These are phyloP conservation scores for Pyrgilauda ruficollis DNA, from an alignment of 2,113 vertebrate species.

Conservation along the genomic window DNA sequence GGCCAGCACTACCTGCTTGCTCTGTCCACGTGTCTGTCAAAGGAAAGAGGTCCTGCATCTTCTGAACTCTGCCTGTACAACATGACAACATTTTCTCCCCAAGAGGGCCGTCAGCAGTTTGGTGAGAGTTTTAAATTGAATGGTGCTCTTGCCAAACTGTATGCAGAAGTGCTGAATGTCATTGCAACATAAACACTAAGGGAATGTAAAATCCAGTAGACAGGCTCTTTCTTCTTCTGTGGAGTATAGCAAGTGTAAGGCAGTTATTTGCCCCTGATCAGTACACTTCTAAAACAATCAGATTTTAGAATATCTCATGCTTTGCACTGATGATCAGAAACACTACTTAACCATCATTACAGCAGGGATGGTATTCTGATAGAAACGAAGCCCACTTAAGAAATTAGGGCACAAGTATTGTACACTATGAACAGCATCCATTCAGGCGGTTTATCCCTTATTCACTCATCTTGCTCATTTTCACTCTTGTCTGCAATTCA, in stretches of 20 bases:
- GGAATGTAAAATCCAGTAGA: not conserved
- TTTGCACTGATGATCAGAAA: not conserved
- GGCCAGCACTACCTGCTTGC: not conserved
- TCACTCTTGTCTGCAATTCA: not conserved
- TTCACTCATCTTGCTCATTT: not conserved
- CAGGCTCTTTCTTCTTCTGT: not conserved
- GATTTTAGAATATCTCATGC: not conserved
- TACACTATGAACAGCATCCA: not conserved
- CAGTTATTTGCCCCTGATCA: not conserved
- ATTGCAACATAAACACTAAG: not conserved
- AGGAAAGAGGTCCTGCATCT: not conserved
- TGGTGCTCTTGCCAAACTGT: accelerated
- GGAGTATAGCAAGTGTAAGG: not conserved
- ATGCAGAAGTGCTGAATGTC: not conserved
- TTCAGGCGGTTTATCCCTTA: not conserved
- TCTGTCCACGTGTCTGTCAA: not conserved
- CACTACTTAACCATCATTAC: not conserved
- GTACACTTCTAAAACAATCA: not conserved
- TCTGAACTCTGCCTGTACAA: not conserved
- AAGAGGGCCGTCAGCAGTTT: not conserved
- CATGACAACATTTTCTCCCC: not conserved
- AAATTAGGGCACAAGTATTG: not conserved
- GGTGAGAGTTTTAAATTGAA: not conserved
- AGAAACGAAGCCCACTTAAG: not conserved
- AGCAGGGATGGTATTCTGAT: not conserved